Evolutionary conservation across 2,888 invertebrate genomes (phyloP).

Genomic region (Drosophila siamana): DNA sequence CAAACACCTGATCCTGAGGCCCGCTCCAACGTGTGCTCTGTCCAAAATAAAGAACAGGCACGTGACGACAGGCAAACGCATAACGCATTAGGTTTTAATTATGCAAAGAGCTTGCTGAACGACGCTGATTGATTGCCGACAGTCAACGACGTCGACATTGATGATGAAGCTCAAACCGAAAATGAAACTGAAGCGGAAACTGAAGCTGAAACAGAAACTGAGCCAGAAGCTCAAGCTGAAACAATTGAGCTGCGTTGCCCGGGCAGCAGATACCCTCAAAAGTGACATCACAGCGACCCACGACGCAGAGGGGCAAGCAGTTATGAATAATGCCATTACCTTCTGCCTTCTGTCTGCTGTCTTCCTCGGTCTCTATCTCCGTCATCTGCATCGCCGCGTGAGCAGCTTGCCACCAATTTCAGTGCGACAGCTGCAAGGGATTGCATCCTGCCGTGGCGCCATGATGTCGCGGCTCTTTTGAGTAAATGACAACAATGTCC

Average conservation of each 20-base stretch:
- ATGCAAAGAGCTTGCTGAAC: constrained; percentile 67
- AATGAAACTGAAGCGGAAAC: constrained; percentile 20
- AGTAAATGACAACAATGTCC: constrained; percentile 64
- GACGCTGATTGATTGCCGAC: constrained; percentile 71
- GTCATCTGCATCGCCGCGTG: too few species aligned
- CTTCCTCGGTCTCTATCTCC: background rate
- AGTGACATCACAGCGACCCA: background rate
- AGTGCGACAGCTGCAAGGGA: constrained; percentile 20
- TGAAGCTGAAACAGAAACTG: constrained; percentile 17
- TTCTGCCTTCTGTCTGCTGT: background rate
- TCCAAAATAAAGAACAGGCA: constrained; percentile 24
- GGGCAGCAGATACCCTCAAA: background rate
- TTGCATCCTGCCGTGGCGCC: constrained; percentile 9
- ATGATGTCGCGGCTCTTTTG: constrained; percentile 53
- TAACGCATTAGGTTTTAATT: constrained; percentile 76
- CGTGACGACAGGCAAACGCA: constrained; percentile 47
- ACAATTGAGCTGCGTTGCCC: constrained; percentile 29
- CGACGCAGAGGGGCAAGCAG: background rate
- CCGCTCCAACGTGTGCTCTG: background rate
- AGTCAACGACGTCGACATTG: constrained; percentile 39
- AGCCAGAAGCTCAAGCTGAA: constrained; percentile 4
- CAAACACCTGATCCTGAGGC: constrained; percentile 1
- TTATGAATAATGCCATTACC: constrained; percentile 43
- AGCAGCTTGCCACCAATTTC: background rate
- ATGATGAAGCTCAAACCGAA: constrained; percentile 34